phyloP scores from a whole-genome alignment of 1,140 invertebrate species.

The Rhyacophila brunnea region DNA sequence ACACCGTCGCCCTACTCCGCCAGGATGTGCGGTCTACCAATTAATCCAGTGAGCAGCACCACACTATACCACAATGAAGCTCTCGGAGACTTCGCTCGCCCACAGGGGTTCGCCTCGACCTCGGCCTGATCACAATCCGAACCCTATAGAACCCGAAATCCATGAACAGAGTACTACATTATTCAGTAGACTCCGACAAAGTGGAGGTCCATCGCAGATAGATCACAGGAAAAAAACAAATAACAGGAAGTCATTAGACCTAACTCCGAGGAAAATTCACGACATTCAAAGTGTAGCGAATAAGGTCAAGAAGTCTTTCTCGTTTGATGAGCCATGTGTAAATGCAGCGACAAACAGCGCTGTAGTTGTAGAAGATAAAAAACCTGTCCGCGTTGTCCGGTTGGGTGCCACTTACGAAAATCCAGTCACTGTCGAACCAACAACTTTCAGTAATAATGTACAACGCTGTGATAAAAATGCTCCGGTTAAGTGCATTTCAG shows the following conservation, averaged over 20 bases:
- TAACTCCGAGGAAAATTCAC: constrained; percentile 29
- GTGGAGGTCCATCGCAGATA: not conserved
- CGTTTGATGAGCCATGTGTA: constrained; percentile 26
- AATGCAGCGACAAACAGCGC: constrained; percentile 16
- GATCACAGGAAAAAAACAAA: constrained; percentile 11
- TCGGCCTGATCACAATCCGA: constrained; percentile 13
- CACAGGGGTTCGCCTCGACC: constrained; percentile 1
- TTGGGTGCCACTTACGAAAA: not conserved
- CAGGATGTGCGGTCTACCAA: constrained; percentile 7
- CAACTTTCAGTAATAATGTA: not conserved
- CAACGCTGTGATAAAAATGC: not conserved
- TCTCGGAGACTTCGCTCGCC: constrained; percentile 8
- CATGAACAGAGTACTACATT: not conserved
- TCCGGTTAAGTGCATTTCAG: too few species aligned
- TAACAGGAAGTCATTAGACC: constrained; percentile 29
- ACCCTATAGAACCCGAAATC: not conserved
- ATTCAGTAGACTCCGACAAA: not conserved
- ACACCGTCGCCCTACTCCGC: constrained; percentile 6
- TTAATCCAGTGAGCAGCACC: not conserved
- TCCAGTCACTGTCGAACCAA: not conserved
- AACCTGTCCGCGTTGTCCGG: not conserved
- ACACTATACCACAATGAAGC: constrained; percentile 22
- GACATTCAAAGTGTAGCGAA: constrained; percentile 20
- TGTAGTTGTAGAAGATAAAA: constrained; percentile 21
- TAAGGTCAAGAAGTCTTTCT: constrained; percentile 31